Evolutionary conservation across 2,888 invertebrate genomes (phyloP).

Genomic region (Phragmatobia fuliginosa): DNA sequence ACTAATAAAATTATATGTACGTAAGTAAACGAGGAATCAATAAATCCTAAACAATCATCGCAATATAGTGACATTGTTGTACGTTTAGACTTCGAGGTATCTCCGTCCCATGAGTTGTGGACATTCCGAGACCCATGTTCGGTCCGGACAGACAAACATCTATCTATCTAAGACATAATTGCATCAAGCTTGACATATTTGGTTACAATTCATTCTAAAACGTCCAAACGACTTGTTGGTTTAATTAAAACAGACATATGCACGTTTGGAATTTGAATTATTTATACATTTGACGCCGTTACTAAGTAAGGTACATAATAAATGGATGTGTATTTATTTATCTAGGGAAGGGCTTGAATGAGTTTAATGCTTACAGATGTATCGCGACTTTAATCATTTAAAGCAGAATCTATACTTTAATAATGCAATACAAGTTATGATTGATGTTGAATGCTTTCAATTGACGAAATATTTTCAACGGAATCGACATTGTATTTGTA

Average conservation of each 20-base stretch:
- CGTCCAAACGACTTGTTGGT: slow-evolving; percentile 9
- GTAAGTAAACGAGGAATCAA: background rate
- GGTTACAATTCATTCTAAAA: slow-evolving; percentile 10
- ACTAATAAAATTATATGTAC: background rate
- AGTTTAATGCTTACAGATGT: background rate
- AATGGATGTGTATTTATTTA: slow-evolving; percentile 8
- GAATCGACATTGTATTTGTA: background rate
- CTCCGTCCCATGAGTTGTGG: background rate
- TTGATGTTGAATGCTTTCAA: background rate
- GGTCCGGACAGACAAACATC: slow-evolving; percentile 1
- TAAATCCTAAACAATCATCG: background rate
- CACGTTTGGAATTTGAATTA: slow-evolving; percentile 11
- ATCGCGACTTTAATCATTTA: background rate
- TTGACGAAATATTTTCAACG: background rate
- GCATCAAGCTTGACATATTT: slow-evolving; percentile 4
- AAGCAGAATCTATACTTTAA: too few species aligned
- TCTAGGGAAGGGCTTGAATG: background rate
- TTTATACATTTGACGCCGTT: slow-evolving; percentile 10
- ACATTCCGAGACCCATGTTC: background rate
- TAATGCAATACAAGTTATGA: background rate
- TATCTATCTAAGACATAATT: background rate
- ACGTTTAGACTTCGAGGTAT: background rate
- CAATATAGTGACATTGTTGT: background rate
- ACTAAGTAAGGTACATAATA: slow-evolving; percentile 5
- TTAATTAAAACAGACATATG: slow-evolving; percentile 23